phyloP scores from a whole-genome alignment of 2,888 invertebrate species.

The Lepidochrysops patricia region DNA sequence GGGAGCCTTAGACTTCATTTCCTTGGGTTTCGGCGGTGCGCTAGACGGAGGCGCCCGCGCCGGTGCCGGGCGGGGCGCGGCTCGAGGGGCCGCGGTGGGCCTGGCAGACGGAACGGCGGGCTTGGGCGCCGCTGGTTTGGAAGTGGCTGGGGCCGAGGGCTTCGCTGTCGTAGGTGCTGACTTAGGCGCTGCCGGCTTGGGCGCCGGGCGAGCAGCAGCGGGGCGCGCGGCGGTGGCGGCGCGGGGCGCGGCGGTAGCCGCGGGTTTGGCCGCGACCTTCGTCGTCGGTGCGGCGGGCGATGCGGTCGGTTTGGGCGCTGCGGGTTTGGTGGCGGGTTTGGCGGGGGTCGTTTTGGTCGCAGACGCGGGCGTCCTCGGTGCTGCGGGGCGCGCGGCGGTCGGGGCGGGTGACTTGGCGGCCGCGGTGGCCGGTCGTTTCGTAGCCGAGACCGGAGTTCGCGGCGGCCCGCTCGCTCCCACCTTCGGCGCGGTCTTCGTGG shows the following conservation, averaged over 20 bases:
- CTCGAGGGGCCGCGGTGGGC: slow-evolving; percentile 18
- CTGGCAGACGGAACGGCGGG: slow-evolving; percentile 9
- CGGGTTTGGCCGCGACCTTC: slow-evolving; percentile 33
- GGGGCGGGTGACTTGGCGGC: slow-evolving; percentile 26
- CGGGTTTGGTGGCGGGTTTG: slow-evolving; percentile 24
- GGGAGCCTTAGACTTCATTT: slow-evolving; percentile 31
- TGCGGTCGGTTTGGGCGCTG: slow-evolving; percentile 25
- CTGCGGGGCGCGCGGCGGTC: slow-evolving; percentile 26
- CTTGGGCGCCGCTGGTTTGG: slow-evolving; percentile 66
- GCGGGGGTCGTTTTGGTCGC: slow-evolving; percentile 46
- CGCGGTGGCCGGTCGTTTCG: slow-evolving; percentile 25
- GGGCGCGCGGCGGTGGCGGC: slow-evolving; percentile 18
- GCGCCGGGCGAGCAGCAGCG: slow-evolving; percentile 26
- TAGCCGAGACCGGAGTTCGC: slow-evolving; percentile 33
- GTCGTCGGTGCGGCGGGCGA: slow-evolving; percentile 31
- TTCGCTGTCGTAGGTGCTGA: slow-evolving; percentile 24
- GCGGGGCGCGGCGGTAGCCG: slow-evolving; percentile 22
- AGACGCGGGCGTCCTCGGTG: slow-evolving; percentile 24
- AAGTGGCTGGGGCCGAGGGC: slow-evolving; percentile 36
- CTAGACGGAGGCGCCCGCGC: slow-evolving; percentile 27
- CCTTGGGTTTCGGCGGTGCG: slow-evolving; percentile 32
- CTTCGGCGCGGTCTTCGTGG: slow-evolving; percentile 28
- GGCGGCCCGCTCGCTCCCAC: slow-evolving; percentile 29
- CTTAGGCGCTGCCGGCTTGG: slow-evolving; percentile 31
- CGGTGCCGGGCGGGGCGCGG: slow-evolving; percentile 29